Conservation (phyloP, 1,140 invertebrate species). For the Campoletis sonorensis region DNA sequence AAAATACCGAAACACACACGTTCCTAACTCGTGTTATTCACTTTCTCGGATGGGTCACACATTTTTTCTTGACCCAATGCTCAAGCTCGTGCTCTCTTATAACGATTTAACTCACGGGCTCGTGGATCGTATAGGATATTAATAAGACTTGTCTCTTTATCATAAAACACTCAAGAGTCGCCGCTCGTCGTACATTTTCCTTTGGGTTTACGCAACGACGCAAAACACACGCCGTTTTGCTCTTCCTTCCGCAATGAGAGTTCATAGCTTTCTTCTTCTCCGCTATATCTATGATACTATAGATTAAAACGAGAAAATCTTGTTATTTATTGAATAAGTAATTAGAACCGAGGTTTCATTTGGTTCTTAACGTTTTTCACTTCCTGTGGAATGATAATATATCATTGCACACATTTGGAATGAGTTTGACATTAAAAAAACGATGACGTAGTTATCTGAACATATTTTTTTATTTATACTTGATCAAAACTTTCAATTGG, state of each 20-base stretch:
- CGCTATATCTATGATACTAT: not conserved
- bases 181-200: not conserved
- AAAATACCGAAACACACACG: slow-evolving; percentile 38
- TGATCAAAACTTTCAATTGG: too few relatives aligned
- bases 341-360: not conserved
- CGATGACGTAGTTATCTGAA: too few relatives aligned
- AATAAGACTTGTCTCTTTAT: not conserved
- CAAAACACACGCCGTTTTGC: not conserved
- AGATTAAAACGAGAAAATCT: not conserved
- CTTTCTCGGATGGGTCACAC: slow-evolving; percentile 63
- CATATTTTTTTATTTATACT: too few relatives aligned
- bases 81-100: slow-evolving; percentile 24
- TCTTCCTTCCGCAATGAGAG: slow-evolving; percentile 9
- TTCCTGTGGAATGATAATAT: not conserved
- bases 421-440: too few relatives aligned
- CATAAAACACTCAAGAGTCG: not conserved
- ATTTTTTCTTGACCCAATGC: slow-evolving; percentile 57
- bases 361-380: not conserved
- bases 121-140: not conserved
- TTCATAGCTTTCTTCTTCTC: not conserved
- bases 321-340: not conserved
- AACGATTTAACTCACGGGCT: not conserved
- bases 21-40: slow-evolving; percentile 50
- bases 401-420: not conserved
- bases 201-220: slow-evolving; percentile 10